phyloP scores from a whole-genome alignment of 37 sponge, comb jelly and placozoan species.

The Ianthella basta region DNA sequence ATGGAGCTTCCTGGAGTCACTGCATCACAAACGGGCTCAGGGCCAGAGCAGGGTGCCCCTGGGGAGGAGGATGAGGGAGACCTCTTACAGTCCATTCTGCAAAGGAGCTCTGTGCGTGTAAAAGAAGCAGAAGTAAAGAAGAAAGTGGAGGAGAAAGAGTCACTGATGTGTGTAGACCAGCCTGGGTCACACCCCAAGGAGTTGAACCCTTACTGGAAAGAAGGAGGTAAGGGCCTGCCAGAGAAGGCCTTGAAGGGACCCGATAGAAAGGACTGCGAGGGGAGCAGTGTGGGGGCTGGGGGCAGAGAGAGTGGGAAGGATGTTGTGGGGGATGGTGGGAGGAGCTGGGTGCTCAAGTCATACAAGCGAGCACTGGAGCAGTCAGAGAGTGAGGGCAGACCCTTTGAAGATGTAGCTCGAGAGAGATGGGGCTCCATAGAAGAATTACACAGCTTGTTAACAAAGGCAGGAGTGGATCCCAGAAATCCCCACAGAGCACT shows the following conservation, averaged over 20 bases:
- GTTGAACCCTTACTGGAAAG: conserved; percentile 87
- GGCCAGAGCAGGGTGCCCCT: not conserved
- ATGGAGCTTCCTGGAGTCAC: not conserved
- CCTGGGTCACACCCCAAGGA: conserved; percentile 80
- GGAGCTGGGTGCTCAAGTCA: conserved; percentile 72
- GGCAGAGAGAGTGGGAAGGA: not conserved
- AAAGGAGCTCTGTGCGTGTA: conserved; percentile 5
- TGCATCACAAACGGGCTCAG: not conserved
- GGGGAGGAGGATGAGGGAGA: conserved; percentile 17
- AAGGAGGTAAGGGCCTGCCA: conserved; percentile 81
- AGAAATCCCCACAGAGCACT: conserved; percentile 46
- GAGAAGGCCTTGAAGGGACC: not conserved
- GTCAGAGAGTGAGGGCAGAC: conserved; percentile 34
- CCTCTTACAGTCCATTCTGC: not conserved
- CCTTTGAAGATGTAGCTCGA: conserved; percentile 58
- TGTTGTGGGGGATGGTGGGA: conserved; percentile 54
- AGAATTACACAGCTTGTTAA: conserved; percentile 50
- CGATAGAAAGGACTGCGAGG: not conserved
- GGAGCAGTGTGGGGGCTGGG: not conserved
- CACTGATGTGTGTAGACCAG: conserved; percentile 9
- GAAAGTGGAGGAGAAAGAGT: conserved; percentile 5
- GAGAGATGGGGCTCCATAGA: conserved; percentile 81
- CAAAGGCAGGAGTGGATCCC: conserved; percentile 67
- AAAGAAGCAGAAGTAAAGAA: conserved; percentile 12
- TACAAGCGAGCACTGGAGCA: conserved; percentile 81